Percentiles rank a stretch among this genome's conserved stretches.
Evolutionary conservation across 2,113 vertebrate species (phyloP).

Genomic region (Zingel zingel): DNA sequence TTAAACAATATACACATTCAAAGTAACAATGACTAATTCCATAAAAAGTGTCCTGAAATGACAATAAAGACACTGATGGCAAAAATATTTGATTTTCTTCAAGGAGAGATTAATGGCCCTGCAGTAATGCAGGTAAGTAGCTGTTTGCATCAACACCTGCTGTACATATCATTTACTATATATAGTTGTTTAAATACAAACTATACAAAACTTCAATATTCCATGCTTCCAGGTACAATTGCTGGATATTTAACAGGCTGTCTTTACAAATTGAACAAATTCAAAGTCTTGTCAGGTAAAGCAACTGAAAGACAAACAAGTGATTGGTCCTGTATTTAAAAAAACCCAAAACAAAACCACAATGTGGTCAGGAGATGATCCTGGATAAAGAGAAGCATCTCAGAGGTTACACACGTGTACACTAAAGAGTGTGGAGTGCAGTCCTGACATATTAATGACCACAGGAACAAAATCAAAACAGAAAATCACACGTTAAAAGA

Average conservation of each 20-base stretch:
- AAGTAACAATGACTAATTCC: not conserved
- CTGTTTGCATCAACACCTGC: not conserved
- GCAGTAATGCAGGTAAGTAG: conserved; percentile 21
- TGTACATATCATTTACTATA: not conserved
- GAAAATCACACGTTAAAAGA: not conserved
- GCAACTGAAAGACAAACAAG: not conserved
- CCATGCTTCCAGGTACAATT: not conserved
- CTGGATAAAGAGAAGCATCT: not conserved
- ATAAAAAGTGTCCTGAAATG: not conserved
- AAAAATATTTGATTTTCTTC: not conserved
- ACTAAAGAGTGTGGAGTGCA: not conserved
- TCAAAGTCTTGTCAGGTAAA: not conserved
- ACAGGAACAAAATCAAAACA: not conserved
- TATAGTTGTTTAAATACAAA: conserved; percentile 1
- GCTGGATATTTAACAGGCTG: not conserved
- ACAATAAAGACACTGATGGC: conserved; percentile 6
- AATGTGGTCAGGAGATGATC: conserved; percentile 1
- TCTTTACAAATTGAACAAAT: not conserved
- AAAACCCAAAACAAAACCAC: not conserved
- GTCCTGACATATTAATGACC: not conserved
- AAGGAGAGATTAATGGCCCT: not conserved
- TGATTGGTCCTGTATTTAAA: conserved; percentile 1
- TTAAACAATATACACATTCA: not conserved
- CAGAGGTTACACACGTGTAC: not conserved
- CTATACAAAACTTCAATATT: not conserved